Evolutionary conservation across 2,888 invertebrate species (phyloP), one percentile per base, ranked within the genome.

Genomic region (Brachypterus glaber): DNA sequence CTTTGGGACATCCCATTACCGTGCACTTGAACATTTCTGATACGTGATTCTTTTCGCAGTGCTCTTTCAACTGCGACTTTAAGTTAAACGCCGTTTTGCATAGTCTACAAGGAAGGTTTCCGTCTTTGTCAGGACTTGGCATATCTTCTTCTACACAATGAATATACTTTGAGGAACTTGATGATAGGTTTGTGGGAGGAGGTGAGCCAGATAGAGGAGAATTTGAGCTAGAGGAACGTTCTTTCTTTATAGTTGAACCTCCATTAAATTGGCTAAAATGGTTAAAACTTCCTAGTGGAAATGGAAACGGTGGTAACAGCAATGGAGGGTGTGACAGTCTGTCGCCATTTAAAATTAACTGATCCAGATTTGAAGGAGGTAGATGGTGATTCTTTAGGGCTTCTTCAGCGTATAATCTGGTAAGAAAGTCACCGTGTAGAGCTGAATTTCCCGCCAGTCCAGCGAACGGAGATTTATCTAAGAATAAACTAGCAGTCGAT

Each of bases 361-460:
- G 68, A 41, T 69, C 68, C 33, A 70, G 49, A 44, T 62, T 64
- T 11, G 63, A 59, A 3, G 69, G 64, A 3, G 67, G 67, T 31
- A 70, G 52, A 24, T 69, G 70, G 37, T 72, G 72, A 21, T 66
- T 63, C 21, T 42, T 43, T 48, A 80, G 74, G 39, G 82, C 69
- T 43, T 79, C 79, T 53, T 83, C 83, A 3, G 84, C 84, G 58
- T 85, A 87, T 12, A 83, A 72, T 46, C 86, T 73, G 0, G 85
- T 78, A 39, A 90, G 70, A 35, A 88, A 74, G 55, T 89, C 89
- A 39, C 82, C 80, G 63, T 87, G 87, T 29, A 87, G 71, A 39
- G 79, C 71, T 18, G 78, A 68, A 53, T 73, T 77, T 11, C 72
- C 71, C 17, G 76, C 69, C 26, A 70, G 59, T 16, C 74, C 76